Conservation (phyloP, 2,113 vertebrate genomes). For the Cottus gobio region DNA sequence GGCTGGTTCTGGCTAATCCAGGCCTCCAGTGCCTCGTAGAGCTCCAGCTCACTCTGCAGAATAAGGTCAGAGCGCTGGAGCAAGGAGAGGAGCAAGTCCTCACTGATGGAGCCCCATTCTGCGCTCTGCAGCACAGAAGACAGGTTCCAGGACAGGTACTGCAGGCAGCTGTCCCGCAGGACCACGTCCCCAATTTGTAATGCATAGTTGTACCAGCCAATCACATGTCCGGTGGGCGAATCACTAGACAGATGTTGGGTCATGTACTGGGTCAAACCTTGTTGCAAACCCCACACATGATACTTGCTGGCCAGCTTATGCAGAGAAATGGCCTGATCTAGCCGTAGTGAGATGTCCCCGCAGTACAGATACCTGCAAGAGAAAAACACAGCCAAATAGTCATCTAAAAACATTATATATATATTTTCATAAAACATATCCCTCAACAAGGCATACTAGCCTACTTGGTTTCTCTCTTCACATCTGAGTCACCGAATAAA, state of each 20-base stretch:
- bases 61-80: slow-evolving; percentile 95
- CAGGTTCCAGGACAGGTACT: slow-evolving; percentile 97
- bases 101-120: slow-evolving; percentile 91
- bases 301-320: slow-evolving; percentile 95
- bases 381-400: not conserved
- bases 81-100: slow-evolving; percentile 90
- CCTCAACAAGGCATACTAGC: slow-evolving; percentile 28
- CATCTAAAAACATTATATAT: slow-evolving; percentile 1
- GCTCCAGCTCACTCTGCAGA: slow-evolving; percentile 93
- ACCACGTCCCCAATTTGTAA: slow-evolving; percentile 85
- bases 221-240: slow-evolving; percentile 89
- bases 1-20: slow-evolving; percentile 90
- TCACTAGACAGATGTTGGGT: slow-evolving; percentile 90
- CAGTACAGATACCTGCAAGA: slow-evolving; percentile 93
- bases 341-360: slow-evolving; percentile 89
- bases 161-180: slow-evolving; percentile 92
- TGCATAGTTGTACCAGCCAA: slow-evolving; percentile 96
- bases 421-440: not conserved
- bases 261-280: slow-evolving; percentile 94
- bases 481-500: slow-evolving; percentile 65
- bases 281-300: slow-evolving; percentile 88
- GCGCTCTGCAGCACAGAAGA: slow-evolving; percentile 89
- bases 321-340: slow-evolving; percentile 92
- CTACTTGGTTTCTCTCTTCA: slow-evolving; percentile 9
- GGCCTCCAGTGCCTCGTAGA: slow-evolving; percentile 90